phyloP scores from a whole-genome alignment of 1,140 invertebrate species.

The Wasmannia auropunctata region DNA sequence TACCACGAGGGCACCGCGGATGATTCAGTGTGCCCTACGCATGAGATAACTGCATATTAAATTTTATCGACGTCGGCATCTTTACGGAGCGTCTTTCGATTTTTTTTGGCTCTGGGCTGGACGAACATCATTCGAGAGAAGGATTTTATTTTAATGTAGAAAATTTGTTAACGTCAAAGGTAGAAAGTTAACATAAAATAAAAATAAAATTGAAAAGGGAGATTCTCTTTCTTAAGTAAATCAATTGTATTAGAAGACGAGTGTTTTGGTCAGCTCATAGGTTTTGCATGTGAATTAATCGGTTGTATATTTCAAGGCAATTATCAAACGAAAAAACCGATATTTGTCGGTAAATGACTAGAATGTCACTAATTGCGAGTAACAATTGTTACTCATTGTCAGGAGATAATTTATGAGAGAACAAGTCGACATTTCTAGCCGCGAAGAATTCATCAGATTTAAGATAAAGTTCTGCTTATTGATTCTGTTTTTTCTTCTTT shows the following conservation, averaged over 20 bases:
- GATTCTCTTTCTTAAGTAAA: not conserved
- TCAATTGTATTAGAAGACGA: not conserved
- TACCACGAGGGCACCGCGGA: not conserved
- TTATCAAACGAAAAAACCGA: not conserved
- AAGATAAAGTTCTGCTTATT: not conserved
- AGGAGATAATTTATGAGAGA: not conserved
- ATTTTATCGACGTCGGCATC: slow-evolving; percentile 14
- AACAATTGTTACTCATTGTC: not conserved
- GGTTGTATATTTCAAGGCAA: not conserved
- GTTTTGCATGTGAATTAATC: not conserved
- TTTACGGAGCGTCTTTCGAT: not conserved
- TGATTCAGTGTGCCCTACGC: slow-evolving; percentile 42
- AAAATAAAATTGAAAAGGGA: not conserved
- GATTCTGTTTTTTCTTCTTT: not conserved
- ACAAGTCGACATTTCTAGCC: not conserved
- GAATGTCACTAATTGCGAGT: not conserved
- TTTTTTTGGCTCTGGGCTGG: not conserved
- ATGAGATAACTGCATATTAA: slow-evolving; percentile 6
- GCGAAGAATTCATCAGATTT: not conserved
- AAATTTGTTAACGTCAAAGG: not conserved
- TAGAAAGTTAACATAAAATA: not conserved
- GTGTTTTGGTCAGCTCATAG: not conserved
- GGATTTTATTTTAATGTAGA: not conserved
- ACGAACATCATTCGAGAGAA: not conserved
- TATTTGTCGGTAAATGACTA: not conserved